A percentile compares a stretch with the other conserved stretches of the same genome.
phyloP scores from a whole-genome alignment of 1,140 invertebrate species.

The Paraescarpia echinospica region DNA sequence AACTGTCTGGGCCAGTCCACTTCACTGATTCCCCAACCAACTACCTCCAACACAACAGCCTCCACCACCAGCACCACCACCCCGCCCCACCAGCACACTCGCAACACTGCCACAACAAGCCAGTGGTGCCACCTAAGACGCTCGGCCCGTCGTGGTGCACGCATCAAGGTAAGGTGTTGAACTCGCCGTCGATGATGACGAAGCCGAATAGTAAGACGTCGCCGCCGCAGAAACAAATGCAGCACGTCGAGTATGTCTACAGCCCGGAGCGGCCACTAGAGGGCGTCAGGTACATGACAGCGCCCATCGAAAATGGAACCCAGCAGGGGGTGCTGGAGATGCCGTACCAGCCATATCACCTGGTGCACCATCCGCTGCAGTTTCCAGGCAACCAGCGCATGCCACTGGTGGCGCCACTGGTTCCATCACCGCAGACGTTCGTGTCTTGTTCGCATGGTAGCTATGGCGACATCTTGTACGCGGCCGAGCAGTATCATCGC shows the following conservation, averaged over 20 bases:
- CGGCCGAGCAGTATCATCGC: neutral
- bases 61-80: neutral
- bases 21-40: constrained; percentile 11
- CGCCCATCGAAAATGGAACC: neutral
- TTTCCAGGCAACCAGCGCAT: neutral
- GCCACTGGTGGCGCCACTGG: neutral
- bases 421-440: neutral
- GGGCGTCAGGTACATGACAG: neutral
- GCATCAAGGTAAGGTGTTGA: neutral
- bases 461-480: neutral
- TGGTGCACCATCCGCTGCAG: neutral
- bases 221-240: neutral
- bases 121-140: neutral
- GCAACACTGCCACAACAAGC: neutral
- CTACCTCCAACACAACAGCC: constrained; percentile 14
- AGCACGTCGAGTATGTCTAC: neutral
- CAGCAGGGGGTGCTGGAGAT: neutral
- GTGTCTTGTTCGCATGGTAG: neutral
- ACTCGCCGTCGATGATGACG: neutral
- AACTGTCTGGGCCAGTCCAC: constrained; percentile 15
- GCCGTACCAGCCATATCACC: neutral
- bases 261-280: neutral
- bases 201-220: neutral
- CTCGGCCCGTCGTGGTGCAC: neutral
- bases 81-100: neutral